Evolutionary conservation across 2,888 invertebrate species (phyloP), one percentile per base, ranked within the genome.

Genomic region (Dolomedes plantarius): DNA sequence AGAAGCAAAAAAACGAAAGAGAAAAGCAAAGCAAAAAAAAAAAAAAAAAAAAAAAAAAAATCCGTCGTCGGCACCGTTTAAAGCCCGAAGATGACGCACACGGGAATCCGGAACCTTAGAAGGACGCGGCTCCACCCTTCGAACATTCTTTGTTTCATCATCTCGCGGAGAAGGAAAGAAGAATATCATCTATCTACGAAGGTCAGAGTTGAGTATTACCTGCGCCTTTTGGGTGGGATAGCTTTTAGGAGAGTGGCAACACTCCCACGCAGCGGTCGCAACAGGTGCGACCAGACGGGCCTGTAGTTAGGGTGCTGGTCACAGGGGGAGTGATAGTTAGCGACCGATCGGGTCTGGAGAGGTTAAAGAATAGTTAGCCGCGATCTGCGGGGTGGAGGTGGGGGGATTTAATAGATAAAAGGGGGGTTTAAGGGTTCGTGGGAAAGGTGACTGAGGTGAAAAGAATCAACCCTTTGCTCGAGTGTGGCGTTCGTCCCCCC

Each of bases 121-220:
- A 74, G 74, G 62, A 74, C 74, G 74, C n/a, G 56, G 68, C 74
- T 74, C 81, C 81, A 81, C 80, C 80, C 80, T 67, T 67, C 32
- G n/a, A 31, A 67, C 82, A 83, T 83, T 85, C 81, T 85, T 85
- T 78, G 83, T 85, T 77, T 85, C 83, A 73, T 74, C 74, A 23
- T 65, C 46, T 23, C 50, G 56, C 41, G 39, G 9, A 9, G 23
- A 39, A 32, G 41, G 28, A n/a, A n/a, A n/a, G 36, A 27, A 31
- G 28, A 11, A n/a, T n/a, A n/a, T n/a, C n/a, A n/a, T n/a, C n/a
- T n/a, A n/a, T n/a, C n/a, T n/a, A n/a, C 39, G 83, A 85, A 85
- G 83, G 83, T 85, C 83, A n/a, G 50, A 85, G 83, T 77, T 83
- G 82, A 76, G 46, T 41, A 56, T 56, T 56, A 23, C 23, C 56